Percentiles rank a stretch among this genome's conserved stretches.
Conservation (phyloP, 1,140 invertebrate genomes). For the Galendromus occidentalis region DNA sequence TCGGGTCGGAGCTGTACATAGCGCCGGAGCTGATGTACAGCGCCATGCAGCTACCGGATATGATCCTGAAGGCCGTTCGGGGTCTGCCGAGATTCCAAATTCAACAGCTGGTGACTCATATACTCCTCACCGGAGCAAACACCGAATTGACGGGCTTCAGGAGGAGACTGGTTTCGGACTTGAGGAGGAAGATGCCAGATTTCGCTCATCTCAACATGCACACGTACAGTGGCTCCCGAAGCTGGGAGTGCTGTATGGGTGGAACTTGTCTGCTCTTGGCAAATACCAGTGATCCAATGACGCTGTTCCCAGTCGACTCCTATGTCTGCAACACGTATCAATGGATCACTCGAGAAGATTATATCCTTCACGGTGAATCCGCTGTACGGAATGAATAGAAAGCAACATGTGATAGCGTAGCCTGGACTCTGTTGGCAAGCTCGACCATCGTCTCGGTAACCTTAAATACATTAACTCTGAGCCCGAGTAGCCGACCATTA, state of each 20-base stretch:
- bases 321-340: slow-evolving; percentile 28
- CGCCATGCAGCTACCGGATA: slow-evolving; percentile 29
- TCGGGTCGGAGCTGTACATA: slow-evolving; percentile 32
- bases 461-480: neutral
- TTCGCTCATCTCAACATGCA: slow-evolving; percentile 29
- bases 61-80: slow-evolving; percentile 30
- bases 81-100: slow-evolving; percentile 28
- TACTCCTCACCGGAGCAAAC: slow-evolving; percentile 33
- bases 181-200: slow-evolving; percentile 29
- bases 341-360: slow-evolving; percentile 33
- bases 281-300: neutral
- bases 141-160: slow-evolving; percentile 32
- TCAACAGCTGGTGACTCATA: slow-evolving; percentile 31
- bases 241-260: slow-evolving; percentile 34
- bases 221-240: slow-evolving; percentile 29
- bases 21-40: slow-evolving; percentile 35
- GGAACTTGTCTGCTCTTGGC: slow-evolving; percentile 31
- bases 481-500: neutral
- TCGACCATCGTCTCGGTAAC: too few relatives aligned
- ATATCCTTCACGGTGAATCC: slow-evolving; percentile 29
- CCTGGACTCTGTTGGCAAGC: too few relatives aligned
- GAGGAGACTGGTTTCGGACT: slow-evolving; percentile 29
- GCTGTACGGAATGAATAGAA: neutral
- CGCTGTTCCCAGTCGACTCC: slow-evolving; percentile 15
- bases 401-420: neutral